Evolutionary conservation across 2,113 vertebrate species (phyloP), one percentile per base, ranked within the genome.

Genomic region (Steatornis caripensis): DNA sequence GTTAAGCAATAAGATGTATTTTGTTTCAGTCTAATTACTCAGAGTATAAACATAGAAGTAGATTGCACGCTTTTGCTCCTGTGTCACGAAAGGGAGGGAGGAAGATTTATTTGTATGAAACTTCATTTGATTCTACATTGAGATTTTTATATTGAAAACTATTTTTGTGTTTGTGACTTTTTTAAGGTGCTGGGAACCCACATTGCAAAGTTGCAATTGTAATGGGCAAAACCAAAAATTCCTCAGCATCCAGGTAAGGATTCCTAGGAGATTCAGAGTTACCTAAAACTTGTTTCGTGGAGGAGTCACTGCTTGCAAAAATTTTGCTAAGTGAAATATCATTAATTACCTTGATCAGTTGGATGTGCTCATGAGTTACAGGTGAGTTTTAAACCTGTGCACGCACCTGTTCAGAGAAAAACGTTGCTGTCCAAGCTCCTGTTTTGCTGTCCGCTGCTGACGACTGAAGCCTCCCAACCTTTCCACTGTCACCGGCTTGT

Each of bases 201-300:
- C 96, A 98, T 5, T 99, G 99, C 92, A 99, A 98, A 98, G 97
- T 99, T 61, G 98, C 99, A 24, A 97, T 99, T 95, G 99, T 99
- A 91, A 98, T 99, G 99, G 99, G 98, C 96, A 99, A 97, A 98
- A 99, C 97, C 84, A 86, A 91, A 86, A 95, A 51, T 76, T 55
- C 97, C 23, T 94, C 93, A 19, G 77, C 62, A 39, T 96, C 96
- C 97, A 99, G 99, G 99, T 99, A 98, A 95, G 87, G 86, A 88
- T 87, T 89, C 48, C 22, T 27, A 12, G 30, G 46, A 77, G 10
- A 41, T 12, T 32, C 12, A 36, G 58, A 60, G n/a, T 53, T 74
- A 32, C n/a, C 17, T 57, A 58, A 23, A 86, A 24, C 39, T 57
- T n/a, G 15, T 61, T 80, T 65, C 4, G 3, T 71, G 58, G 18